Evolutionary conservation across 2,113 vertebrate species (phyloP).

Genomic region (Castor canadensis): DNA sequence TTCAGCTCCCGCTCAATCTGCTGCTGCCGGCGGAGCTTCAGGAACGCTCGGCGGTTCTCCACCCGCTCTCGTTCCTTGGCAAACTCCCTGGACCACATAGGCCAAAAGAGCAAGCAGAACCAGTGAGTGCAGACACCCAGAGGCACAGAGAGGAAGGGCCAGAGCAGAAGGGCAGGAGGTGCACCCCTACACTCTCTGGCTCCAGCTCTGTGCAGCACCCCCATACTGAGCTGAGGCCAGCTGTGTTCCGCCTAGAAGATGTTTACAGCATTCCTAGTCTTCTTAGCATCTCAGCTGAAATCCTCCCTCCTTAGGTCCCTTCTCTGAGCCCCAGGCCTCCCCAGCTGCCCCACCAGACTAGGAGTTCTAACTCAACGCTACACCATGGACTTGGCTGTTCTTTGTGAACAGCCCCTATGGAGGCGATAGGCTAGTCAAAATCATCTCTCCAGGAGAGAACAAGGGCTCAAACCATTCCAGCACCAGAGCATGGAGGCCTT

Average conservation of each 20-base stretch:
- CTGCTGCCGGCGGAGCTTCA: conserved; percentile 97
- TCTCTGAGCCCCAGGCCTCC: neutral
- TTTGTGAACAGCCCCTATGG: accelerated
- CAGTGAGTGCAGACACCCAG: neutral
- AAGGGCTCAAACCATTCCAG: accelerated
- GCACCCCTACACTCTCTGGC: neutral
- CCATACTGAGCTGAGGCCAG: too few species aligned
- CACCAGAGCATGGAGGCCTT: accelerated
- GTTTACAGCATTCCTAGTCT: too few species aligned
- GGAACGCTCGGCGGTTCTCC: conserved; percentile 95
- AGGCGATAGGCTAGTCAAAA: accelerated
- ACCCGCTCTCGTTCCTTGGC: conserved; percentile 96
- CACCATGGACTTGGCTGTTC: neutral
- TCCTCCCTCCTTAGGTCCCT: neutral
- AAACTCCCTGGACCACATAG: conserved; percentile 88
- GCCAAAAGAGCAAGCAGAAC: neutral
- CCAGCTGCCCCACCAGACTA: neutral
- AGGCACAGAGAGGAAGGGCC: neutral
- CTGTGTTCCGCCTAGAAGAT: accelerated
- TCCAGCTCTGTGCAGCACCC: neutral
- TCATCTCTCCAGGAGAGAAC: neutral
- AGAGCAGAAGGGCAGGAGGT: neutral
- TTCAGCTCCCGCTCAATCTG: conserved; percentile 97
- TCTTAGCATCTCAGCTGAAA: neutral
- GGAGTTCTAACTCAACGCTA: neutral